Conservation (phyloP, 2,113 vertebrate species). For the Rallus limicola region DNA sequence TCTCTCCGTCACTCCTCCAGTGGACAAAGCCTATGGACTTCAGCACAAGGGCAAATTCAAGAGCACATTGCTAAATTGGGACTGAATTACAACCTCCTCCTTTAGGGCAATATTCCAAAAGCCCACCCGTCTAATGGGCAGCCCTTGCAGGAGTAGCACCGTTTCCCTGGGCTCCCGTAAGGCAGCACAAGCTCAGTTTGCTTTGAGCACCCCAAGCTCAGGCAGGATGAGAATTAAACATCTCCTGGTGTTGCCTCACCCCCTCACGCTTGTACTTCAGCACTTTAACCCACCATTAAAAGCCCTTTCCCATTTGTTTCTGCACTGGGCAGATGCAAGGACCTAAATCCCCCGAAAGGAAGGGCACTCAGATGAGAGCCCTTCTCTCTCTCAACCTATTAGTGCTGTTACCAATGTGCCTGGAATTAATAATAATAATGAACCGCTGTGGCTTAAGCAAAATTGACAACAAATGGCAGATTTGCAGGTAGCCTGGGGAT, state of each 20-base stretch:
- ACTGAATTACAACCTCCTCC: background rate
- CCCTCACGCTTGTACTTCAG: background rate
- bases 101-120: background rate
- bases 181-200: background rate
- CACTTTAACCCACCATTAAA: background rate
- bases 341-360: background rate
- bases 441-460: background rate
- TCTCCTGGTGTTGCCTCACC: background rate
- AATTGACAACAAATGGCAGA: background rate
- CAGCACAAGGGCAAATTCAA: background rate
- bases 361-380: background rate
- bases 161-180: background rate
- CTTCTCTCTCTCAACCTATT: background rate
- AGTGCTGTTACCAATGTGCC: background rate
- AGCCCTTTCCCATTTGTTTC: background rate
- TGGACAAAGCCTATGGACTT: accelerated
- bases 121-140: background rate
- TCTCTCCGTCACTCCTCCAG: background rate
- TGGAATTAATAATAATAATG: conserved; percentile 15
- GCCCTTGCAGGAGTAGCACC: background rate
- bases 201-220: background rate
- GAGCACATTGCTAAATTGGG: background rate
- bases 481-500: background rate
- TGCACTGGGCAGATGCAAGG: background rate
- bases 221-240: background rate